Conservation (phyloP, 2,888 invertebrate genomes). For the Embidobia sp. region DNA sequence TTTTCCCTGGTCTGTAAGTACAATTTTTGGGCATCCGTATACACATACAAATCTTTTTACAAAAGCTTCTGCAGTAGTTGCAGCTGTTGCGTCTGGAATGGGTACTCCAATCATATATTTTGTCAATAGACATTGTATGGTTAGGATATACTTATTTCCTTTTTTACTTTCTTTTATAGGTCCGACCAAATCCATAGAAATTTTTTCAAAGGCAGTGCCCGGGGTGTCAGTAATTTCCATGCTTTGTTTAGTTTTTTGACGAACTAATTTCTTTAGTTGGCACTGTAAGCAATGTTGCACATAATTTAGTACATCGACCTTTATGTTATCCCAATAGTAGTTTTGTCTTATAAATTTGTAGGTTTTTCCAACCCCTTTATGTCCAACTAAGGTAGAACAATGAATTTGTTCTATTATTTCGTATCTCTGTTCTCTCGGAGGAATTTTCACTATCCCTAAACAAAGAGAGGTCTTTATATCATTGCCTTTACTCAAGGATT, state of each 20-base stretch:
- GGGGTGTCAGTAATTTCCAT: constrained; percentile 17
- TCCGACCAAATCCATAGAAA: constrained; percentile 10
- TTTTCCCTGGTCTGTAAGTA: too few relatives aligned
- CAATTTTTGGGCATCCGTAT: too few relatives aligned
- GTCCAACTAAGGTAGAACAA: too few relatives aligned
- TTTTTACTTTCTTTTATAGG: neutral
- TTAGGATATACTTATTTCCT: neutral
- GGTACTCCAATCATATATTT: neutral
- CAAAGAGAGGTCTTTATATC: too few relatives aligned
- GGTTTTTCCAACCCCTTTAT: neutral
- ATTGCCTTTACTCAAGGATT: too few relatives aligned
- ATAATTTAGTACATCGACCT: too few relatives aligned
- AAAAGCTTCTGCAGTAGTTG: constrained; percentile 1
- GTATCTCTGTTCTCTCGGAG: too few relatives aligned
- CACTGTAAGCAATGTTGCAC: too few relatives aligned
- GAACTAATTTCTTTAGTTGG: too few relatives aligned
- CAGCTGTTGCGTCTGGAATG: neutral
- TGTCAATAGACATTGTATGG: neutral
- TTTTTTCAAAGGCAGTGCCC: constrained; percentile 9
- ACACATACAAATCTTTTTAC: neutral
- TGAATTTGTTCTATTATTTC: neutral
- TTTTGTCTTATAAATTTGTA: neutral
- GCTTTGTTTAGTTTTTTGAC: constrained; percentile 5
- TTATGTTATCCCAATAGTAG: neutral
- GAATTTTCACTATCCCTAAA: too few relatives aligned